These are phyloP conservation scores for Styela clava DNA, from an alignment of 23 tunicate species.

Conservation along the genomic window DNA sequence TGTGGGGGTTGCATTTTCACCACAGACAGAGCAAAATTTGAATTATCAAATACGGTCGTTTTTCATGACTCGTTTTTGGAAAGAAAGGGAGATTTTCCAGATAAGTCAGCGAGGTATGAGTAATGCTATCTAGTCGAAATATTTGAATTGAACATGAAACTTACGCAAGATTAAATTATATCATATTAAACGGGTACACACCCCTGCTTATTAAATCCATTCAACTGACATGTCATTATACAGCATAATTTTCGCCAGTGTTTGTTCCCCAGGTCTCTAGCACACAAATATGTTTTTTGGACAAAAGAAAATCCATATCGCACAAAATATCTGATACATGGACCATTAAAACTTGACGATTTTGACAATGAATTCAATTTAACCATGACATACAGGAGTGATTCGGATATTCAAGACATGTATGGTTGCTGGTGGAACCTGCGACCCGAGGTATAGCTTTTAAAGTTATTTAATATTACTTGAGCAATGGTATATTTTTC, in stretches of 20 bases:
- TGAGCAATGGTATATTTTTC: no score
- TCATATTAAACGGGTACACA: no score
- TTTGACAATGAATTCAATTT: not conserved
- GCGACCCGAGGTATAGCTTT: not conserved
- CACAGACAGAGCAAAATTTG: not conserved
- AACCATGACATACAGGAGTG: not conserved
- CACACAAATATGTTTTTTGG: not conserved
- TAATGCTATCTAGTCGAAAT: no score
- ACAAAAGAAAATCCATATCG: not conserved
- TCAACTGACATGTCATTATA: no score
- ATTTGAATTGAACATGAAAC: no score
- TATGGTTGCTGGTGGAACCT: not conserved
- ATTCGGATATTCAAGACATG: not conserved
- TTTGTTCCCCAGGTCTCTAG: not conserved
- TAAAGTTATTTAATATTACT: no score
- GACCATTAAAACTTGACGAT: not conserved
- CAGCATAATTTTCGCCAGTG: no score
- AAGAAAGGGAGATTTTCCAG: not conserved
- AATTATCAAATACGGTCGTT: not conserved
- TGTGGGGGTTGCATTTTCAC: not conserved
- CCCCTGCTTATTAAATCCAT: no score
- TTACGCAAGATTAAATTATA: no score
- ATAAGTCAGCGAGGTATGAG: not conserved
- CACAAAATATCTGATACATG: not conserved
- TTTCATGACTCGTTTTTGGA: not conserved